phyloP scores from a whole-genome alignment of 2,113 vertebrate genomes.

The Cariama cristata region DNA sequence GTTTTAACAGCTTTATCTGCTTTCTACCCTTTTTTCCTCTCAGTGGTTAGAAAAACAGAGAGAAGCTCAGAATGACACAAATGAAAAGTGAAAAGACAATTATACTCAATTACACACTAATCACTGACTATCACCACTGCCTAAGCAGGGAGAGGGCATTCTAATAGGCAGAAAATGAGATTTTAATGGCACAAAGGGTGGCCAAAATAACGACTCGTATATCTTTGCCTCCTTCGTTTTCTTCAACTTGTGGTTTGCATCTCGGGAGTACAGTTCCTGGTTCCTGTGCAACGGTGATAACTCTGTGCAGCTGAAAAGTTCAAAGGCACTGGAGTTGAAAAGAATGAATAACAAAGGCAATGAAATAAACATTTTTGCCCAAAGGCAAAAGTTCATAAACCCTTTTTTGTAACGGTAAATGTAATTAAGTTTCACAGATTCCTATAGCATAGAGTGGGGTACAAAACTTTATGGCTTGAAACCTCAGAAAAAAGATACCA shows the following conservation, averaged over 20 bases:
- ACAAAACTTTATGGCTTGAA: conserved; percentile 75
- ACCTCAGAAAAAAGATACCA: conserved; percentile 64
- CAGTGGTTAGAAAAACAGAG: conserved; percentile 83
- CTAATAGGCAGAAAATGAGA: conserved; percentile 99
- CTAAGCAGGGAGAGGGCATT: conserved; percentile 88
- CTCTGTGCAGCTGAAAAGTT: conserved; percentile 85
- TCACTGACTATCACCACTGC: conserved; percentile 91
- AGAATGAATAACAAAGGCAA: conserved; percentile 84
- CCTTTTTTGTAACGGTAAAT: conserved; percentile 83
- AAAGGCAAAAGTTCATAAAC: conserved; percentile 86
- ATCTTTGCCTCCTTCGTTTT: conserved; percentile 80
- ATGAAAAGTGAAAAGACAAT: conserved; percentile 99
- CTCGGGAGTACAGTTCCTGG: conserved; percentile 73
- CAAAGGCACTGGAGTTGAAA: conserved; percentile 85
- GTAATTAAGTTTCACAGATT: conserved; percentile 87
- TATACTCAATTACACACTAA: conserved; percentile 99
- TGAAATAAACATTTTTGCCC: conserved; percentile 88
- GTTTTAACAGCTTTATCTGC: conserved; percentile 83
- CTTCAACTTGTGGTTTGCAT: conserved; percentile 81
- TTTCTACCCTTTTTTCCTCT: conserved; percentile 77
- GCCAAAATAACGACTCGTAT: conserved; percentile 84
- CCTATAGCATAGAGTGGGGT: conserved; percentile 74
- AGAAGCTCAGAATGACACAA: conserved; percentile 92
- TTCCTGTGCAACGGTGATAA: conserved; percentile 85
- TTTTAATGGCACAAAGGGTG: conserved; percentile 99